phyloP scores from a whole-genome alignment of 2,888 invertebrate genomes.

The Ochropleura leucogaster region DNA sequence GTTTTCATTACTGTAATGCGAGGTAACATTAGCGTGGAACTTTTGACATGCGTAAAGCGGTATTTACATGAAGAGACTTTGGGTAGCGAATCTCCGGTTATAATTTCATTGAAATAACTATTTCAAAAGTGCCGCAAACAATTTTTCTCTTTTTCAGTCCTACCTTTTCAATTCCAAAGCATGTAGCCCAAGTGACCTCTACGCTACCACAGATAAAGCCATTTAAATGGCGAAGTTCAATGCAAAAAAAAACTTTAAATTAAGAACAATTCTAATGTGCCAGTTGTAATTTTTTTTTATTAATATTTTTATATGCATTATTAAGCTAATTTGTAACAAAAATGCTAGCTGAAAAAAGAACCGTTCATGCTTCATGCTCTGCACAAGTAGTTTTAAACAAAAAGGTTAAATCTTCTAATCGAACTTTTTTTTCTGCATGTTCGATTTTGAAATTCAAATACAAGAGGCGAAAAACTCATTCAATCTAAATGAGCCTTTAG shows the following conservation, averaged over 20 bases:
- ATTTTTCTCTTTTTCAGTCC: not conserved
- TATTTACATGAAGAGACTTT: slow-evolving; percentile 1
- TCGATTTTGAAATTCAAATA: not conserved
- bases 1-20: slow-evolving; percentile 80
- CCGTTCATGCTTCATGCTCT: not conserved
- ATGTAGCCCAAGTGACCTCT: not conserved
- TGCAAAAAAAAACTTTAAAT: not conserved
- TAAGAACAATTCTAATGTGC: not conserved
- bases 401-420: not conserved
- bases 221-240: not conserved
- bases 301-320: not conserved
- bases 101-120: not conserved
- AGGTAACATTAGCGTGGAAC: slow-evolving; percentile 63
- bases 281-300: too few relatives aligned
- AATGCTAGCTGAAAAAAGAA: not conserved
- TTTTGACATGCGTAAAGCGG: slow-evolving; percentile 62
- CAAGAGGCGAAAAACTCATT: not conserved
- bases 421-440: not conserved
- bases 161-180: not conserved
- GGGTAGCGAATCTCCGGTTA: not conserved
- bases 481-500: slow-evolving; percentile 17
- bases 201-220: not conserved
- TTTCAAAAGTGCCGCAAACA: not conserved
- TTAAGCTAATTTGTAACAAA: not conserved
- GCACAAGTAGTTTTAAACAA: not conserved